These are phyloP conservation scores for Tipula confusa DNA, from an alignment of 2,888 invertebrate genomes.

Conservation along the genomic window DNA sequence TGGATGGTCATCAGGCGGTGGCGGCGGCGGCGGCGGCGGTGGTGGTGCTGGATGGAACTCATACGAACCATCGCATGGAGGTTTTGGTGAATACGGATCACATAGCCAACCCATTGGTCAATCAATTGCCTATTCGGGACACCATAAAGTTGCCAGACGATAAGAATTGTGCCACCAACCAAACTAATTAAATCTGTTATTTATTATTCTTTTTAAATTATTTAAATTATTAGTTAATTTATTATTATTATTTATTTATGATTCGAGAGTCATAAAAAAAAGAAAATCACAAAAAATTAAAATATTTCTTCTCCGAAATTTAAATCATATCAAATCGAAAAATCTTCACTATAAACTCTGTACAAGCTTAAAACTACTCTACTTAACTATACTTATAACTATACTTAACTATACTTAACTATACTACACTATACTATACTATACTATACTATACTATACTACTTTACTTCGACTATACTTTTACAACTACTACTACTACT, in stretches of 20 bases:
- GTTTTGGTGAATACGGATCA: constrained; percentile 53
- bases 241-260: background rate
- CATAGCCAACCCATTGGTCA: constrained; percentile 54
- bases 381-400: background rate
- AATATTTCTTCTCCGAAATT: background rate
- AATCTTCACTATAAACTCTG: background rate
- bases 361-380: background rate
- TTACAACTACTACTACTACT: no score
- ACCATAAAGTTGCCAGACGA: constrained; percentile 48
- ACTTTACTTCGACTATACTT: no score
- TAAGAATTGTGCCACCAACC: constrained; percentile 39
- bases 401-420: background rate
- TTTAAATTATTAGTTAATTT: constrained; percentile 29
- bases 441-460: background rate
- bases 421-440: background rate
- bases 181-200: background rate
- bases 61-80: constrained; percentile 53
- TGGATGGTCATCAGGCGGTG: constrained; percentile 38
- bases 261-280: background rate
- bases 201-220: constrained; percentile 21
- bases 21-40: constrained; percentile 35
- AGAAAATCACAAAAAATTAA: background rate
- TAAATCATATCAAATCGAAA: no score
- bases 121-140: constrained; percentile 53
- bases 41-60: constrained; percentile 47